A percentile compares a stretch with the other conserved stretches of the same genome.
phyloP scores from a whole-genome alignment of 2,797 vertebrate genomes.

The Sebastes umbrosus region DNA sequence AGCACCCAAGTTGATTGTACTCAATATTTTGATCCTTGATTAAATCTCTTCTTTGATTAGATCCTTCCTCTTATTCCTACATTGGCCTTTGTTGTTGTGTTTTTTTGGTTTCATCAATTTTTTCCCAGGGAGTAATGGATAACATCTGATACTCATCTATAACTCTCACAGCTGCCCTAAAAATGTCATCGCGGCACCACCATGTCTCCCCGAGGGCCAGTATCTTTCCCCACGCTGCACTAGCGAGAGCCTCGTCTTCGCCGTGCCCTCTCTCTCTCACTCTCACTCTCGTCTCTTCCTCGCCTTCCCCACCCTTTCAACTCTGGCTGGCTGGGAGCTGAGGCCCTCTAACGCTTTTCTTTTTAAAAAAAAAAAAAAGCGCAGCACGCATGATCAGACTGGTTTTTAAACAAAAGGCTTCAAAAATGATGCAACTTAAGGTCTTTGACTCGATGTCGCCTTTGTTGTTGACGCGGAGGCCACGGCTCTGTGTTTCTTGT shows the following conservation, averaged over 20 bases:
- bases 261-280: constrained; percentile 6
- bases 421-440: constrained; percentile 66
- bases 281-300: constrained; percentile 22
- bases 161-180: constrained; percentile 82
- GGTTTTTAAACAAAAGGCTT: constrained; percentile 60
- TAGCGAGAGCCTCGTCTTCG: constrained; percentile 45
- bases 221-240: constrained; percentile 52
- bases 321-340: constrained; percentile 49
- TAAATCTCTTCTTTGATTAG: constrained; percentile 20
- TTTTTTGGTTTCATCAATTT: constrained; percentile 35
- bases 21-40: constrained; percentile 29
- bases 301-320: constrained; percentile 57
- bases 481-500: constrained; percentile 32
- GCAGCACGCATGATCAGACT: constrained; percentile 49
- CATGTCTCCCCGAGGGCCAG: constrained; percentile 71
- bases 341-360: constrained; percentile 35
- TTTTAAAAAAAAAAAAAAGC: background rate
- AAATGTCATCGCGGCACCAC: constrained; percentile 78
- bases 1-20: background rate
- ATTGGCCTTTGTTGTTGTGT: constrained; percentile 46
- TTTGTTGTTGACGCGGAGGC: constrained; percentile 55
- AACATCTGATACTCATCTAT: constrained; percentile 81
- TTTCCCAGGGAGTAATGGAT: constrained; percentile 68
- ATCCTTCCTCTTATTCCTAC: constrained; percentile 6
- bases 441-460: constrained; percentile 45